Base-by-base conservation (phyloP, 2,888 invertebrate genomes). In the Metopia argyrocephala region DNA sequence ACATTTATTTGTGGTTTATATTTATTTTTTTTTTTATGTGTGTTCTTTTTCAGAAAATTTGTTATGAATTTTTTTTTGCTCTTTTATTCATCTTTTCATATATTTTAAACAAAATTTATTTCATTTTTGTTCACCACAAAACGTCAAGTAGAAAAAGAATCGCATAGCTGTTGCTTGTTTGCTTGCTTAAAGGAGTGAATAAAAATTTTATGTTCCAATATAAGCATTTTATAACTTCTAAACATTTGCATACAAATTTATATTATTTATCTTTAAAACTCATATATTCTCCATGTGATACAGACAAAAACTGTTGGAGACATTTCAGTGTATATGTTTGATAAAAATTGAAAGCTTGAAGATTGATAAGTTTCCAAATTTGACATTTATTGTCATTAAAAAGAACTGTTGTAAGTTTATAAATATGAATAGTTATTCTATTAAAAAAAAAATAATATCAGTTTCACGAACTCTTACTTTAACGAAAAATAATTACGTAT, bases 1-100 rank as follows among this genome's bases (percentile, higher is more conserved):
- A 71, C 76, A 71, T 79, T 71, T 79, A 79, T 79, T 79, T 79
- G 76, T 38, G 79, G 75, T 79, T 71, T 46, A 48, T 48, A 75
- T 66, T 2, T 27, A 56, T n/a, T n/a, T n/a, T n/a, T n/a, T n/a
- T n/a, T n/a, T n/a, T n/a, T n/a, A n/a, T n/a, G n/a, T 66, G 45
- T 23, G 52, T 52, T 48, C 50, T 54, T 38, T n/a, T n/a, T n/a
- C n/a, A n/a, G n/a, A 65, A 70, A 75, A 70, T 45, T 75, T 69
- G 68, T 75, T 75, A 74, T 75, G 46, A 74, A 74, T 79, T 69
- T 50, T 69, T 23, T 68, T 62, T 66, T 50, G 74, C 12, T 48
- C 15, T 27, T 45, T 54, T 66, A n/a, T 27, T 50, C 15, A 38
- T 38, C n/a, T 25, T 38, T 28, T 4, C 21, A 54, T 7, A 68